Percentiles rank a stretch among this genome's conserved stretches.
Evolutionary conservation across 2,888 invertebrate species (phyloP).

Genomic region (Trissoscelio sp.): DNA sequence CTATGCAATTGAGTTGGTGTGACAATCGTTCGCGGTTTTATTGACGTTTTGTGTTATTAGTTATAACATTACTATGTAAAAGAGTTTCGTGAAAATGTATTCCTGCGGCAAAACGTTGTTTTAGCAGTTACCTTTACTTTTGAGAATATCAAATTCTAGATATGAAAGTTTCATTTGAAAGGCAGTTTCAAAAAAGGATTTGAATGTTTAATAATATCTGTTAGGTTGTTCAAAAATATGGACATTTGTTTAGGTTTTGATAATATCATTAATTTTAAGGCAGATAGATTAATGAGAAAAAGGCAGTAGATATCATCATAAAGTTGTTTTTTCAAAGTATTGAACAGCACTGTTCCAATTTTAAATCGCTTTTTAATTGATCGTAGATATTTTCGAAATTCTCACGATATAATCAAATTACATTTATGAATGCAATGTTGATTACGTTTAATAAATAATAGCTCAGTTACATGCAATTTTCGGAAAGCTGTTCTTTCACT

Average conservation of each 20-base stretch:
- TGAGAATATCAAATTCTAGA: slow-evolving; percentile 11
- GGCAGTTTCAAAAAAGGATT: slow-evolving; percentile 8
- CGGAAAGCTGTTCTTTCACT: slow-evolving; percentile 4
- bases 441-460: slow-evolving; percentile 40
- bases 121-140: slow-evolving; percentile 2
- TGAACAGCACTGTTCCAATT: slow-evolving; percentile 20
- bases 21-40: slow-evolving; percentile 19
- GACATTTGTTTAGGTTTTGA: not conserved
- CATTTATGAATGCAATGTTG: slow-evolving; percentile 34
- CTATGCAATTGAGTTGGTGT: slow-evolving; percentile 24
- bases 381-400: slow-evolving; percentile 36
- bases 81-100: slow-evolving; percentile 5
- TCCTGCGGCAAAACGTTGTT: slow-evolving; percentile 14
- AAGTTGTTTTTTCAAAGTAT: slow-evolving; percentile 9
- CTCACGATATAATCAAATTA: slow-evolving; percentile 43
- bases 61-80: slow-evolving; percentile 48
- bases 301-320: too few relatives aligned
- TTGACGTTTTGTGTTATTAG: slow-evolving; percentile 28
- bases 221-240: slow-evolving; percentile 6
- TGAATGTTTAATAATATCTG: slow-evolving; percentile 23
- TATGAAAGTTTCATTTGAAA: slow-evolving; percentile 15
- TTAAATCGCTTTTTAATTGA: slow-evolving; percentile 40
- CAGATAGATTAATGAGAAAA: slow-evolving; percentile 4
- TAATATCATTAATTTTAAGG: slow-evolving; percentile 11
- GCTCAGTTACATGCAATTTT: slow-evolving; percentile 40